Percentiles rank a stretch among this genome's conserved stretches.
Evolutionary conservation across 2,797 vertebrate genomes (phyloP).

Genomic region (Epinephelus malabaricus): DNA sequence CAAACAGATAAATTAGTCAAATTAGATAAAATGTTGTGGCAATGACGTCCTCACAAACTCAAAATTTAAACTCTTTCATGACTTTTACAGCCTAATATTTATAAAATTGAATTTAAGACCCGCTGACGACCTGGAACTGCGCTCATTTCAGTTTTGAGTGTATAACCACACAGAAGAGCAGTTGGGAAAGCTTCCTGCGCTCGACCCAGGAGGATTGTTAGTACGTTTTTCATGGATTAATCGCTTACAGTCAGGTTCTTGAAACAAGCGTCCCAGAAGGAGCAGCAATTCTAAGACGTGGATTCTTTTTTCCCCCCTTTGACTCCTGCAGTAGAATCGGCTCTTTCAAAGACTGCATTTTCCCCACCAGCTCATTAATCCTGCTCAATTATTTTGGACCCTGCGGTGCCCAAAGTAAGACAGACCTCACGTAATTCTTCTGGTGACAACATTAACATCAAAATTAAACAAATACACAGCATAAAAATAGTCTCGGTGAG

Average conservation of each 20-base stretch:
- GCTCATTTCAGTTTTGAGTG: neutral
- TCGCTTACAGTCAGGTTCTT: conserved; percentile 24
- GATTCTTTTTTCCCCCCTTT: neutral
- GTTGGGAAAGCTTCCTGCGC: neutral
- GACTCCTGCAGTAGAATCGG: conserved; percentile 25
- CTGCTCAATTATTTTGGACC: conserved; percentile 44
- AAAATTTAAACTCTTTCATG: too few relatives aligned
- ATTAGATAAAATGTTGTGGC: too few relatives aligned
- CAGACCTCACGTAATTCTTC: neutral
- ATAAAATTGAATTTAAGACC: neutral
- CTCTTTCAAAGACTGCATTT: conserved; percentile 21
- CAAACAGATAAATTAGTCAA: too few relatives aligned
- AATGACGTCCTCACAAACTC: too few relatives aligned
- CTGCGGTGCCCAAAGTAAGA: conserved; percentile 2
- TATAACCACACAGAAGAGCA: neutral
- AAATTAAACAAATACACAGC: conserved; percentile 22
- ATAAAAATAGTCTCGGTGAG: neutral
- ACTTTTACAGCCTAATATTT: too few relatives aligned
- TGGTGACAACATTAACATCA: neutral
- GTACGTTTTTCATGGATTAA: conserved; percentile 34
- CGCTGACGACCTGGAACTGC: too few relatives aligned
- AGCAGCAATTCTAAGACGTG: conserved; percentile 8
- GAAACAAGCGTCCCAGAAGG: neutral
- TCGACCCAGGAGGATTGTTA: neutral
- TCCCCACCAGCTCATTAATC: conserved; percentile 38